phyloP scores from a whole-genome alignment of 2,113 vertebrate genomes.

The Lethenteron camtschaticum region DNA sequence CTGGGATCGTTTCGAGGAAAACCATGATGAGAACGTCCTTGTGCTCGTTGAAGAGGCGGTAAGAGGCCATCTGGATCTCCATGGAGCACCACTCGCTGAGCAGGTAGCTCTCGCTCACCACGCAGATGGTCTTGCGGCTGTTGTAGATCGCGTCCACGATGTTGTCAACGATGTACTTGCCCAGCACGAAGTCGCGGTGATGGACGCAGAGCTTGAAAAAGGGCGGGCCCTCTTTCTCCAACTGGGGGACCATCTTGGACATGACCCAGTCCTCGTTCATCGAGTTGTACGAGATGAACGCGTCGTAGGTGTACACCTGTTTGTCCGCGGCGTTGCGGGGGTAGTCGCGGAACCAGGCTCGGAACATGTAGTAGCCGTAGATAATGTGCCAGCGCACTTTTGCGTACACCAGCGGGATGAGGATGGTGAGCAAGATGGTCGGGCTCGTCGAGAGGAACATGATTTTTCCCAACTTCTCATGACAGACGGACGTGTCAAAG shows the following conservation, averaged over 20 bases:
- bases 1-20: conserved; percentile 19
- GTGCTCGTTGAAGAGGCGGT: conserved; percentile 10
- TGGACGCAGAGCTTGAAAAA: conserved; percentile 6
- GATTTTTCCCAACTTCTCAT: neutral
- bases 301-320: conserved; percentile 8
- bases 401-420: neutral
- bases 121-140: conserved; percentile 8
- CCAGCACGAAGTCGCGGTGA: conserved; percentile 8
- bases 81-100: conserved; percentile 10
- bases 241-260: neutral
- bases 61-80: conserved; percentile 9
- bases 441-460: conserved; percentile 3
- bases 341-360: conserved; percentile 9
- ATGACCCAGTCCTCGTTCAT: conserved; percentile 8
- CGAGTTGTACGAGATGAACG: conserved; percentile 10
- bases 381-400: conserved; percentile 10
- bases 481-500: conserved; percentile 1
- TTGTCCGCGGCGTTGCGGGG: neutral
- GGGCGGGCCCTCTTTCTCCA: neutral
- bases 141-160: conserved; percentile 8
- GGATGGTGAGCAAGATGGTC: neutral
- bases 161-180: conserved; percentile 9
- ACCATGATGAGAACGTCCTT: conserved; percentile 10
- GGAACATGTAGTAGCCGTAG: conserved; percentile 11
- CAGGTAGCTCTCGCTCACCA: conserved; percentile 7